Base-by-base conservation (phyloP, 2,797 vertebrate genomes). In the Prionace glauca region DNA sequence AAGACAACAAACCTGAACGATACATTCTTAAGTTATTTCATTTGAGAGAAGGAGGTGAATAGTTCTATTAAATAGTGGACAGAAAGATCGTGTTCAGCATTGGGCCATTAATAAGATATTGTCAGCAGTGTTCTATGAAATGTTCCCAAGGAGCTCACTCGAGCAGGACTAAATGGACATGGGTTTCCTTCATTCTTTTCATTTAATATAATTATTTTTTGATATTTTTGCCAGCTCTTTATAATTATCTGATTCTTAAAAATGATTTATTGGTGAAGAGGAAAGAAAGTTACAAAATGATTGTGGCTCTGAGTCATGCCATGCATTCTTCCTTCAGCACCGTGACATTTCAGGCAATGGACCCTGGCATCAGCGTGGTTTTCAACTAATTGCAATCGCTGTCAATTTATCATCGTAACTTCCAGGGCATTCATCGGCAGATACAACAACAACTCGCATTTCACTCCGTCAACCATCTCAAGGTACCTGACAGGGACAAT, bases 181-280 rank as follows among this genome's bases (percentile, higher is more conserved):
- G 16, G 20, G 12, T 67, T 92, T 7, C 8, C n/a, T 92, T 41
- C n/a, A 18, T 92, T 92, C n/a, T 92, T 67, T 69, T 36, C 62
- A 92, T 67, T 69, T 24, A 4, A 20, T 60, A 90, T 62, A 29
- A 90, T 62, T 92, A 65, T 91, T 24, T 24, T 92, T 41, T 92
- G 32, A 92, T 92, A 69, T 92, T 69, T 92, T 88, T 67, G 41
- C 11, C 41, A 1, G 20, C 90, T 69, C 16, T 22, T 36, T 67
- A 69, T 67, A 92, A 92, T 92, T 67, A 92, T n/a, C 90, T 92
- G n/a, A 18, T 41, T 65, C 32, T 67, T 92, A 92, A 92, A 92
- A 41, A 41, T 92, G 62, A 32, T 67, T 92, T 41, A 67, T 92
- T 69, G n/a, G 69, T 36, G 36, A 67, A 92, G 65, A 41, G 62